phyloP scores from a whole-genome alignment of 2,888 invertebrate genomes.

The Nymphalis polychloros region DNA sequence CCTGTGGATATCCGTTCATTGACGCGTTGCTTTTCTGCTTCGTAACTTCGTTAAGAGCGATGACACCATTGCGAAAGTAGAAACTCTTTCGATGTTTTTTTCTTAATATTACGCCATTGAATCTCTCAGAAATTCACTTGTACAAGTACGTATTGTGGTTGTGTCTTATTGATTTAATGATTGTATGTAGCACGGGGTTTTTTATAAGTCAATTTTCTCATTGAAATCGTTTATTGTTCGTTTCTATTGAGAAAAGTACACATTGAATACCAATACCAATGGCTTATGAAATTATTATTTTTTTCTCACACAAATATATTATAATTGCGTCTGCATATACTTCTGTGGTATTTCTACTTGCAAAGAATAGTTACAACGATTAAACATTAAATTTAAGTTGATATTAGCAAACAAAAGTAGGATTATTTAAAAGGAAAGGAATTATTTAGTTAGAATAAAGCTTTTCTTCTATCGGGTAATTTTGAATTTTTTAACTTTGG shows the following conservation, averaged over 20 bases:
- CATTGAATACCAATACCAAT: no score
- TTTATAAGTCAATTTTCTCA: background rate
- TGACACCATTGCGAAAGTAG: slow-evolving; percentile 40
- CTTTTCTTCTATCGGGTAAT: no score
- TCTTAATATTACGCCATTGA: slow-evolving; percentile 1
- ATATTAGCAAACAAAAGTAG: background rate
- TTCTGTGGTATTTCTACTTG: background rate
- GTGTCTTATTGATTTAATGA: background rate
- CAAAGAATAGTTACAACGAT: background rate
- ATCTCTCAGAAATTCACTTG: background rate
- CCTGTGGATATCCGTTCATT: slow-evolving; percentile 36
- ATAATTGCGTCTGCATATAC: background rate
- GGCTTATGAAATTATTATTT: background rate
- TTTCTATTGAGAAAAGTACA: no score
- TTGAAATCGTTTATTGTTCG: background rate
- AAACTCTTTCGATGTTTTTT: slow-evolving; percentile 11
- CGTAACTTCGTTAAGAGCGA: slow-evolving; percentile 41
- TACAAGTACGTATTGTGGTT: background rate
- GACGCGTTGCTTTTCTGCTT: slow-evolving; percentile 45
- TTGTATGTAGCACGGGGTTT: background rate
- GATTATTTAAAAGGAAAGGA: no score
- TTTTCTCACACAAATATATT: background rate
- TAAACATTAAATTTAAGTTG: background rate
- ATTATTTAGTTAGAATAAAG: no score
- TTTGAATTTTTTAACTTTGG: no score